These are phyloP conservation scores for Parotocinclus haroldoi DNA, from an alignment of 2,797 vertebrate genomes.

Conservation along the genomic window DNA sequence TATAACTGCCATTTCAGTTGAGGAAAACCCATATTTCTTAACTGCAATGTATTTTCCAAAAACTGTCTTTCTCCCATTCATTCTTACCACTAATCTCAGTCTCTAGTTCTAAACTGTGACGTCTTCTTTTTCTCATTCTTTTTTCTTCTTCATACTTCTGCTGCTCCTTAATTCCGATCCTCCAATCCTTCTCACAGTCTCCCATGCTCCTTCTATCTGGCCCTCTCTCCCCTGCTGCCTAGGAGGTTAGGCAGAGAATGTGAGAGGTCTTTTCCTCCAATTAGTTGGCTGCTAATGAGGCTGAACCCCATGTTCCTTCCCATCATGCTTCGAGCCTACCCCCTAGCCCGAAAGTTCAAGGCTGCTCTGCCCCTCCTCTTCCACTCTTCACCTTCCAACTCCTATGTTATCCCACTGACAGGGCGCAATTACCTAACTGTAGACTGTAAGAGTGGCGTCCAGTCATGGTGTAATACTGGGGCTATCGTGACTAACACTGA, in stretches of 20 bases:
- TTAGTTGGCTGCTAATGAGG: constrained; percentile 76
- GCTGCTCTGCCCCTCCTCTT: background rate
- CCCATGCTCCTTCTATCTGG: constrained; percentile 29
- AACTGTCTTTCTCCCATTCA: constrained; percentile 23
- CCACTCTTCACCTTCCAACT: background rate
- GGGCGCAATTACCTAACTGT: background rate
- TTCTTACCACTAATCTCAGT: too few species aligned
- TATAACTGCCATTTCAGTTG: background rate
- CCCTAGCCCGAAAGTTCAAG: background rate
- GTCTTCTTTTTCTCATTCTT: background rate
- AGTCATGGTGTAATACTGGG: too few species aligned
- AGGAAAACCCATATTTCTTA: constrained; percentile 11
- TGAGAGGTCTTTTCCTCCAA: constrained; percentile 66
- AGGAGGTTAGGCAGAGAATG: constrained; percentile 74
- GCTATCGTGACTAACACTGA: background rate
- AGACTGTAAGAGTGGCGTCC: background rate
- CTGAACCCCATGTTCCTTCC: constrained; percentile 48
- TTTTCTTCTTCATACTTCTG: background rate
- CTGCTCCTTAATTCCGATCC: background rate
- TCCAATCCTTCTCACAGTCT: constrained; percentile 27
- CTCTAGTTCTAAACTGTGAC: background rate
- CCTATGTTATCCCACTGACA: background rate
- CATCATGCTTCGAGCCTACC: background rate
- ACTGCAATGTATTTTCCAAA: constrained; percentile 4
- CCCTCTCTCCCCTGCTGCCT: constrained; percentile 61